phyloP scores from a whole-genome alignment of 2,888 invertebrate species.

The Amblyjoppa fuscipennis region DNA sequence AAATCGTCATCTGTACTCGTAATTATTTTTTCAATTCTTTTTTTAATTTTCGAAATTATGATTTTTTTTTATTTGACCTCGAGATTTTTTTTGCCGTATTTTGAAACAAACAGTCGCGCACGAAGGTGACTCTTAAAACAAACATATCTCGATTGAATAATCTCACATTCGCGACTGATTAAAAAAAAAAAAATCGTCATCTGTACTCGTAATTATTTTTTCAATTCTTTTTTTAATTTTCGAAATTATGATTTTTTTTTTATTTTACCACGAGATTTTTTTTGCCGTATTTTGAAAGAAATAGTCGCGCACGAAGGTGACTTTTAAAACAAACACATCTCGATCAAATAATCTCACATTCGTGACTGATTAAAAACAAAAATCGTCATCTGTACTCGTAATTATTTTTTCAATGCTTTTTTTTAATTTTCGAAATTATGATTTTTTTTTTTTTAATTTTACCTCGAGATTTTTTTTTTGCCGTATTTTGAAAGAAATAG shows the following conservation, averaged over 20 bases:
- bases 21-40: neutral
- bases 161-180: too few relatives aligned
- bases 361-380: too few relatives aligned
- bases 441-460: neutral
- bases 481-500: neutral
- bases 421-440: neutral
- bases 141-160: too few relatives aligned
- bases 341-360: too few relatives aligned
- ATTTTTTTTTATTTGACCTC: neutral
- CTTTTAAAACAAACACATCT: too few relatives aligned
- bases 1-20: neutral
- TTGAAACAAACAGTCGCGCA: too few relatives aligned
- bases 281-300: too few relatives aligned
- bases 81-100: too few relatives aligned
- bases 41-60: neutral
- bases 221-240: neutral
- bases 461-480: neutral
- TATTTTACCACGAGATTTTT: neutral
- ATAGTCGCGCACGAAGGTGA: too few relatives aligned
- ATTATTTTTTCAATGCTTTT: neutral
- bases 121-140: too few relatives aligned
- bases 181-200: neutral
- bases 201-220: neutral
- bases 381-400: neutral
- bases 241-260: neutral